Conservation (phyloP, 1,140 invertebrate genomes). For the Bactericera cockerelli region DNA sequence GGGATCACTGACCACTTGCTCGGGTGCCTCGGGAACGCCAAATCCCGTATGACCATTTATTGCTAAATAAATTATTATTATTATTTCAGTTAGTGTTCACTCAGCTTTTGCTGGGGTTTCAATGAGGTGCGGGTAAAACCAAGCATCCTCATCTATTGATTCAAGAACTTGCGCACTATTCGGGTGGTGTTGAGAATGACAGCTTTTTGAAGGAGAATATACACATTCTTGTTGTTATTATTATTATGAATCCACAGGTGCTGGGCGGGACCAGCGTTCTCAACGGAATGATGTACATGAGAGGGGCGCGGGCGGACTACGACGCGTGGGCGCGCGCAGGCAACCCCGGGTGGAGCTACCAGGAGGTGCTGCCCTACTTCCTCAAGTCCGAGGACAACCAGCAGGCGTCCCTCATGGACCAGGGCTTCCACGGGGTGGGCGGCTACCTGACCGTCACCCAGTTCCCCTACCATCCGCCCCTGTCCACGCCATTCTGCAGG, state of each 20-base stretch:
- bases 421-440: conserved; percentile 57
- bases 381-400: conserved; percentile 71
- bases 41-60: too few relatives aligned
- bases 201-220: too few relatives aligned
- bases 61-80: too few relatives aligned
- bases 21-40: too few relatives aligned
- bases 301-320: conserved; percentile 79
- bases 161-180: too few relatives aligned
- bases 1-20: too few relatives aligned
- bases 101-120: too few relatives aligned
- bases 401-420: conserved; percentile 49
- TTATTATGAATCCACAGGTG: conserved; percentile 45
- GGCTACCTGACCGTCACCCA: conserved; percentile 63
- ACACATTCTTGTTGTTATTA: too few relatives aligned
- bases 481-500: conserved; percentile 72
- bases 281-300: conserved; percentile 94
- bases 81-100: too few relatives aligned
- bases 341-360: conserved; percentile 77
- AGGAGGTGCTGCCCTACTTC: conserved; percentile 76
- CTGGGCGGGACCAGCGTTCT: conserved; percentile 83
- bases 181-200: too few relatives aligned
- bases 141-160: too few relatives aligned
- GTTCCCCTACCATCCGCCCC: conserved; percentile 70
- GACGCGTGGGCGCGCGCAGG: conserved; percentile 77
- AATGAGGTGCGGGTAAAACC: too few relatives aligned